Evolutionary conservation across 2,113 vertebrate genomes (phyloP), one percentile per base, ranked within the genome.

Genomic region (Pituophis catenifer): DNA sequence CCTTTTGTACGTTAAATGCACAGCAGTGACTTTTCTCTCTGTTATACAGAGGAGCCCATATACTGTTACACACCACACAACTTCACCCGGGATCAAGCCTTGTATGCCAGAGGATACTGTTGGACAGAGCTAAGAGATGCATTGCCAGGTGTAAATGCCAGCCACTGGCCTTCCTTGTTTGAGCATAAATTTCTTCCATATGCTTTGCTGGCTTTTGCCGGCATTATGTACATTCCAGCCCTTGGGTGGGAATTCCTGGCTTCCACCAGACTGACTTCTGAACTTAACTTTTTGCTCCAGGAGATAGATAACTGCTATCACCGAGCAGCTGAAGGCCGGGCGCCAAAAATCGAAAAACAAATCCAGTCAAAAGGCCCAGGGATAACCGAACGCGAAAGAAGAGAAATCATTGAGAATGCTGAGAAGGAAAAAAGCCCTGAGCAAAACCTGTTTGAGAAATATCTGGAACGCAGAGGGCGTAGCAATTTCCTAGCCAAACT

Each of bases 241-340:
- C 97, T 99, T 96, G 98, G 99, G 95, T 99, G 99, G 99, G 99
- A 99, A 95, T 99, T 99, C 97, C 97, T 99, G 44, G 99, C 99
- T 90, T 99, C 99, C 58, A 99, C 99, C 0, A 98, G 99, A 90
- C 99, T 99, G 97, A 99, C 99, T 94, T 99, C 99, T 1, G 99
- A 99, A 97, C 98, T 99, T 97, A 99, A 99, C 97, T 99, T 99
- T 97, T 98, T 99, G 95, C 99, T 99, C 94, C 99, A 99, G 96
- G 99, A 99, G 97, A 99, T 99, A 0, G 99, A 99, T 97, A 99
- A 99, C 97, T 99, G 99, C 97, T 99, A 99, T 97, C 99, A 99
- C 96, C 98, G 99, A 48, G 99, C 99, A 0, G 99, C 99, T 3
- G 99, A 99, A 97, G 99, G 99, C 65, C 98, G 99, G 3, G 99